These are phyloP conservation scores for Chamaedrilus cognettii DNA, from an alignment of 2,888 invertebrate genomes.

Conservation along the genomic window DNA sequence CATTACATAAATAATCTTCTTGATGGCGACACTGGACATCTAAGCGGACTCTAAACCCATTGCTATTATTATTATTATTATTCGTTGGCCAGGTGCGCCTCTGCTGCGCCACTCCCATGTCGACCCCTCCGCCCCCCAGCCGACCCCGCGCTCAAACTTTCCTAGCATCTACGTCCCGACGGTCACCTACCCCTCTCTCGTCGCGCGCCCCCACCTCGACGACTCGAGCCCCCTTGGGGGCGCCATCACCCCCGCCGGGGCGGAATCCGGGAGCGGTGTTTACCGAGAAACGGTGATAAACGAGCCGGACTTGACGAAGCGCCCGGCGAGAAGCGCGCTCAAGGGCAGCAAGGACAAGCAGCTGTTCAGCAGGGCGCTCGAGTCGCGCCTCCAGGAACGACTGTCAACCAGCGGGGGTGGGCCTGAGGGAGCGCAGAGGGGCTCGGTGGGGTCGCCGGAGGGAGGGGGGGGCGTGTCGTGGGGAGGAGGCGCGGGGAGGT, in stretches of 20 bases:
- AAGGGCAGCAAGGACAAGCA: constrained; percentile 40
- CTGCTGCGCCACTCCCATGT: not conserved
- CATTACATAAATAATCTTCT: no score
- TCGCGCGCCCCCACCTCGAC: constrained; percentile 4
- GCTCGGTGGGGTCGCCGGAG: not conserved
- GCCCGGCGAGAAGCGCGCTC: constrained; percentile 60
- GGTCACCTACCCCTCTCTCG: constrained; percentile 11
- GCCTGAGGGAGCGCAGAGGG: not conserved
- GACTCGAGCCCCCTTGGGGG: not conserved
- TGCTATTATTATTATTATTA: no score
- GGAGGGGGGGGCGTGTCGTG: not conserved
- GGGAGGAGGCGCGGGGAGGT: constrained; percentile 1
- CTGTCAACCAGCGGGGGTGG: constrained; percentile 10
- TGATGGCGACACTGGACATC: no score
- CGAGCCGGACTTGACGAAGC: constrained; percentile 59
- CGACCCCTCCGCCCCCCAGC: no score
- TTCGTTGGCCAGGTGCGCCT: no score
- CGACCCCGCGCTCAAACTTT: not conserved
- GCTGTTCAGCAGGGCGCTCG: no score
- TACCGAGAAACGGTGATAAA: constrained; percentile 33
- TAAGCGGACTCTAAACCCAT: no score
- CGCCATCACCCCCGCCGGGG: not conserved
- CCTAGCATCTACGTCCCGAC: constrained; percentile 17
- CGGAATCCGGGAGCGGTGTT: constrained; percentile 1
- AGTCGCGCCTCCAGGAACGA: constrained; percentile 5